A percentile compares a stretch with the other conserved stretches of the same genome.
Evolutionary conservation across 92 coral and sea anemone species (phyloP).

Genomic region (Epizoanthus stellaris): DNA sequence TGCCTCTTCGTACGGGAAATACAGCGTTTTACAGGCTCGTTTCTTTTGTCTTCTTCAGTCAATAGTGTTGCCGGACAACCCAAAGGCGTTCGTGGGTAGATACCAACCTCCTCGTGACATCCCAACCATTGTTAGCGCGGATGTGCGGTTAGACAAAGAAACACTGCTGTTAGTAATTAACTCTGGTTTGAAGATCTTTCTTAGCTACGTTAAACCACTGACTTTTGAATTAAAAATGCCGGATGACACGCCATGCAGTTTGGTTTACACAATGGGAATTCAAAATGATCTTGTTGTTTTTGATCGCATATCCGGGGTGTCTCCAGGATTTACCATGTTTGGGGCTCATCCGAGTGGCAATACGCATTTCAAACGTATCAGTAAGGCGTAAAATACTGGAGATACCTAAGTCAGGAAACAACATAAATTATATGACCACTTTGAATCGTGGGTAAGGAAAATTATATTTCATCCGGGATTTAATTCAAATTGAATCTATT

Average conservation of each 20-base stretch:
- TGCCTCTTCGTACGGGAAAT: neutral
- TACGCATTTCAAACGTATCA: constrained; percentile 44
- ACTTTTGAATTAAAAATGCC: constrained; percentile 51
- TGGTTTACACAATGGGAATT: constrained; percentile 56
- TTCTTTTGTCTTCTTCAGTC: constrained; percentile 1
- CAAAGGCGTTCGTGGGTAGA: constrained; percentile 16
- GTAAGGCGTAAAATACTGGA: too few species aligned
- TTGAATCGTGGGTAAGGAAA: too few species aligned
- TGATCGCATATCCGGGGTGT: constrained; percentile 64
- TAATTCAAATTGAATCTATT: too few species aligned
- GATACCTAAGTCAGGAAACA: too few species aligned
- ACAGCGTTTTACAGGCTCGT: neutral
- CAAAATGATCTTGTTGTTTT: constrained; percentile 66
- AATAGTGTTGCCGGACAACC: constrained; percentile 10
- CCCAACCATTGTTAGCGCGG: constrained; percentile 36
- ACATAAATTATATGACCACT: too few species aligned
- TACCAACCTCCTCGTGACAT: constrained; percentile 37
- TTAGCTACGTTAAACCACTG: constrained; percentile 67
- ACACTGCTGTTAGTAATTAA: constrained; percentile 44
- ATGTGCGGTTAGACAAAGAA: constrained; percentile 53
- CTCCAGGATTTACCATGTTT: constrained; percentile 69
- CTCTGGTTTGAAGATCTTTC: constrained; percentile 25
- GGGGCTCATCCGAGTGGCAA: constrained; percentile 78
- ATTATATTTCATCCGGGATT: too few species aligned
- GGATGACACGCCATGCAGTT: constrained; percentile 19